Base-by-base conservation (phyloP, 1,140 invertebrate genomes). In the Magallana ariakensis region DNA sequence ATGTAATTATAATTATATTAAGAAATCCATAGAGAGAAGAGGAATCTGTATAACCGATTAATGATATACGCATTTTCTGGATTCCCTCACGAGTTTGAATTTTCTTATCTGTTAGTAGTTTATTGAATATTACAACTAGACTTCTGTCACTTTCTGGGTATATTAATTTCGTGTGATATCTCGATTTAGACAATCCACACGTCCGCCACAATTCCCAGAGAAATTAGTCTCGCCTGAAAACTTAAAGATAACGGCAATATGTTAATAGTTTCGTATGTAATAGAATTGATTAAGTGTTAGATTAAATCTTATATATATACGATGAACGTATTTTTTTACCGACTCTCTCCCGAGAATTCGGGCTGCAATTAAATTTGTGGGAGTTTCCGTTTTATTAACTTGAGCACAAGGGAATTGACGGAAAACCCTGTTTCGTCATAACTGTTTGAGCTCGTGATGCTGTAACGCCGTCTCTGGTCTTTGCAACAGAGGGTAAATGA, bases 211-310 rank as follows among this genome's bases (percentile, higher is more conserved):
- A 26, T 75, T 75, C 66, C 66, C 66, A 9, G 66, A 26, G 33
- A 75, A 13, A 26, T 75, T 26, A 22, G 10, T 19, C 22, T 15
- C 33, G 22, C 22, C 6, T 26, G 15, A 13, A 26, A 26, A 75
- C 11, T 75, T 26, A 26, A 15, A 26, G 66, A 75, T 75, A 75
- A 75, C 7, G 22, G 33, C 33, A 75, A 26, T 22, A 26, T 19
- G 66, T 75, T 75, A 75, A 75, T 75, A 26, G 66, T 26, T 75
- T 75, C 13, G 66, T 75, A 26, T 75, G 22, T 75, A 33, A 75
- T 75, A 22, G 11, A 75, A 10, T 75, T 70, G 22, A 75, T 75
- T 75, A 75, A 75, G 11, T 33, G 66, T 15, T 62, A 26, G 22
- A 75, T 75, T 26, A 75, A 13, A 75, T 75, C 66, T 75, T 11